Evolutionary conservation across 2,797 vertebrate species (phyloP), one percentile per base, ranked within the genome.

Genomic region (Urophycis tenuis): DNA sequence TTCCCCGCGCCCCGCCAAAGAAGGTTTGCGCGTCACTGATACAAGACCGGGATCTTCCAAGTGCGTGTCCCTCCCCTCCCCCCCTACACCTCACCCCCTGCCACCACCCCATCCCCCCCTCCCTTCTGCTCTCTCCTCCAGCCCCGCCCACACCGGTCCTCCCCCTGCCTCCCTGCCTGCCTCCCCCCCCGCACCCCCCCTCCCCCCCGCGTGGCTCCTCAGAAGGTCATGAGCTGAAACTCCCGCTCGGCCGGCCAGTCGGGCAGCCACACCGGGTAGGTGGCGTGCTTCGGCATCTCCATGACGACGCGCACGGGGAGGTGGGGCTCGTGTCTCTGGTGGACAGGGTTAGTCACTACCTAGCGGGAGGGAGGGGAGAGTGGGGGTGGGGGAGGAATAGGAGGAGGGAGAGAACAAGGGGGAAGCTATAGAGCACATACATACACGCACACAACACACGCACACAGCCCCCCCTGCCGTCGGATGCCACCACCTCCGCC

Each of bases 151-250:
- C n/a, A n/a, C n/a, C n/a, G n/a, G n/a, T n/a, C 75, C 72, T 35
- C 64, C 73, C 1, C 39, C 71, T 64, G 25, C 81, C 77, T 78
- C 80, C 79, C 34, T 77, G 79, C 77, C 80, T 75, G 7, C 75
- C 70, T 71, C 77, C 45, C 1, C 33, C 34, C 39, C 3, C 72
- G 35, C 4, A 78, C 80, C 82, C 85, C 88, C 86, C 85, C 81
- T 85, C 85, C 85, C 81, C 72, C 84, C 82, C 79, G 85, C 72
- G 89, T 83, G 10, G 92, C 87, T 93, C 92, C 91, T 94, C 93
- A 94, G 93, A 94, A 94, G 92, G 93, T 94, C 93, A 94, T 94
- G 91, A 94, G 93, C 90, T 94, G 93, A 93, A 94, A 94, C 89
- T 94, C 93, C 91, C 92, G 91, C 89, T 94, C 93, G 85, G 92